Percentiles rank a stretch among this genome's conserved stretches.
Evolutionary conservation across 2,888 invertebrate species (phyloP).

Genomic region (Tetropium fuscum): DNA sequence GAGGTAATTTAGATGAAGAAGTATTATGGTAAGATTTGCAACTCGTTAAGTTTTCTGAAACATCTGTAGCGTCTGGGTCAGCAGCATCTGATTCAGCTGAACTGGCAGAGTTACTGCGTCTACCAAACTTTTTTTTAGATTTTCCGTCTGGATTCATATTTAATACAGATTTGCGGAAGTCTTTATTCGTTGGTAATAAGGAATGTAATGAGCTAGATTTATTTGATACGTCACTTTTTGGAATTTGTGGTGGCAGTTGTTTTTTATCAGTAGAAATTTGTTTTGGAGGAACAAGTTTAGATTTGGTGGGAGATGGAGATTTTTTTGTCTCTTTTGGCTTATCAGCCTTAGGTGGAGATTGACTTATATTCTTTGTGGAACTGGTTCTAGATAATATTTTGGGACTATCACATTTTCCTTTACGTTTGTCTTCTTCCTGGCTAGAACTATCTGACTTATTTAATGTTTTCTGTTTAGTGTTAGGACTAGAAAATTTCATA

Average conservation of each 20-base stretch:
- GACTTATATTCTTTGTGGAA: constrained; percentile 66
- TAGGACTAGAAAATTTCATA: constrained; percentile 65
- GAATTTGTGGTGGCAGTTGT: constrained; percentile 66
- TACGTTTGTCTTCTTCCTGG: constrained; percentile 62
- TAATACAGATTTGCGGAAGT: constrained; percentile 79
- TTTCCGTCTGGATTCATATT: constrained; percentile 72
- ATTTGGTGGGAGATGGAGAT: constrained; percentile 46
- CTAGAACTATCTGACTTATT: constrained; percentile 51
- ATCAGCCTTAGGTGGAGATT: constrained; percentile 49
- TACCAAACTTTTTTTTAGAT: constrained; percentile 60
- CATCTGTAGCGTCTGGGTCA: constrained; percentile 65
- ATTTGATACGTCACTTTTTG: constrained; percentile 61
- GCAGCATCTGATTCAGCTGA: constrained; percentile 64
- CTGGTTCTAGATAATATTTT: constrained; percentile 64
- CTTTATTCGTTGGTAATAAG: constrained; percentile 73
- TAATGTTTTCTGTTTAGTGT: constrained; percentile 57
- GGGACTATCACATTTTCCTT: constrained; percentile 57
- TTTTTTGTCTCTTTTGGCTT: constrained; percentile 52
- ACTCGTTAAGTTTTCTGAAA: constrained; percentile 59
- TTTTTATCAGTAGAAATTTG: constrained; percentile 50
- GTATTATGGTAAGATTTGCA: constrained; percentile 56
- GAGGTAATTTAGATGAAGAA: constrained; percentile 56
- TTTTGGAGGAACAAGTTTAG: constrained; percentile 52
- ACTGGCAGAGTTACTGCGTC: constrained; percentile 66
- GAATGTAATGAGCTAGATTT: constrained; percentile 60